Percentiles rank a stretch among this genome's conserved stretches.
Conservation (phyloP, 2,797 vertebrate species). For the Synanceia verrucosa region DNA sequence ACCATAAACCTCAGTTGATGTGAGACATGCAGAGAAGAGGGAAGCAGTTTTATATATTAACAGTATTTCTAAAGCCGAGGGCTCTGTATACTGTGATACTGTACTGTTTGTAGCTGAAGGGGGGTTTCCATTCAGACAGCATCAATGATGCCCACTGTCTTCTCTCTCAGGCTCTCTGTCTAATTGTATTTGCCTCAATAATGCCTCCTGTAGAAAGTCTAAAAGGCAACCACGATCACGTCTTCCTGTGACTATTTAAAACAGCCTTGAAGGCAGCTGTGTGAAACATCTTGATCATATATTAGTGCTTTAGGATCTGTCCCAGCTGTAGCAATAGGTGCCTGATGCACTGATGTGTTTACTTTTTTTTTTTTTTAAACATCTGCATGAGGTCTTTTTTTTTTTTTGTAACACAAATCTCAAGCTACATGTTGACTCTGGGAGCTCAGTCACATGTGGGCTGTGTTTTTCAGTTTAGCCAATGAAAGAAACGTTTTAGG, state of each 20-base stretch:
- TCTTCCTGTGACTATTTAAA: constrained; percentile 8
- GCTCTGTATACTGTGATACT: constrained; percentile 57
- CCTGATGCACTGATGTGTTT: constrained; percentile 23
- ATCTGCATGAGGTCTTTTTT: constrained; percentile 29
- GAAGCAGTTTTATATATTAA: constrained; percentile 45
- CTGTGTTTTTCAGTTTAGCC: constrained; percentile 22
- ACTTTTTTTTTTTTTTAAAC: constrained; percentile 25
- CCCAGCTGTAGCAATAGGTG: constrained; percentile 25
- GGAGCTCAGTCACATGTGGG: constrained; percentile 31
- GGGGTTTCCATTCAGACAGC: constrained; percentile 63
- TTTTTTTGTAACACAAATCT: not conserved
- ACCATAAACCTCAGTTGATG: constrained; percentile 13
- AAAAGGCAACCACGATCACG: not conserved
- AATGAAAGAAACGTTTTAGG: constrained; percentile 5
- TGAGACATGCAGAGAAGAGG: constrained; percentile 11
- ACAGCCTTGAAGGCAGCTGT: not conserved
- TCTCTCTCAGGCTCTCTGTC: constrained; percentile 40
- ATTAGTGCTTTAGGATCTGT: constrained; percentile 7
- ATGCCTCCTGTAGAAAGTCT: constrained; percentile 27
- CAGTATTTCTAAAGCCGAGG: constrained; percentile 36
- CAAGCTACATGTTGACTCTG: constrained; percentile 5
- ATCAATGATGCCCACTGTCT: constrained; percentile 68
- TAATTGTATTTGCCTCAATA: constrained; percentile 60
- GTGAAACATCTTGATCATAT: not conserved
- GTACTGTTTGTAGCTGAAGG: constrained; percentile 57